Conservation (phyloP, 1,140 invertebrate genomes). For the Leptestheria dahalacensis region DNA sequence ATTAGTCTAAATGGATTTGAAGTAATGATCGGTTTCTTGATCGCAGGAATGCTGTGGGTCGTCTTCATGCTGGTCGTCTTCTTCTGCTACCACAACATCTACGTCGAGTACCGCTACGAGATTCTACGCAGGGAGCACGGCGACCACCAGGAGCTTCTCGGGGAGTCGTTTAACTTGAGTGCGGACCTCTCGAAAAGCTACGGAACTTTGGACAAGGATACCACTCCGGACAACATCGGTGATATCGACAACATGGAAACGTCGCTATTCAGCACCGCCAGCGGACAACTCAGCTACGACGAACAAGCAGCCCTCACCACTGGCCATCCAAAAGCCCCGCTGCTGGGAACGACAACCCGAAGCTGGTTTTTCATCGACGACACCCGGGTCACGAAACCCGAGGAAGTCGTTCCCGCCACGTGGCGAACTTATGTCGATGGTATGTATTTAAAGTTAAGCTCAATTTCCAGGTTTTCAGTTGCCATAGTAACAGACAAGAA, state of each 20-base stretch:
- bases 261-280: background rate
- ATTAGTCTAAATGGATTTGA: too few species aligned
- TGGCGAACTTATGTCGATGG: conserved; percentile 13
- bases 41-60: too few species aligned
- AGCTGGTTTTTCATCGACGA: conserved; percentile 15
- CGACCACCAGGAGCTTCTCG: background rate
- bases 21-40: too few species aligned
- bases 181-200: conserved; percentile 1
- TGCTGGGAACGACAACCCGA: conserved; percentile 7
- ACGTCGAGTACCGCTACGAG: conserved; percentile 14
- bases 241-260: too few species aligned
- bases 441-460: background rate
- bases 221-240: too few species aligned
- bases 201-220: background rate
- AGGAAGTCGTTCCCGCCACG: background rate
- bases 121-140: conserved; percentile 3
- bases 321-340: background rate
- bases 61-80: conserved; percentile 8
- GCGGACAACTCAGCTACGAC: background rate
- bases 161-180: conserved; percentile 2
- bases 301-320: background rate
- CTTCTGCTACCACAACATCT: conserved; percentile 8
- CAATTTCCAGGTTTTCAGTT: too few species aligned
- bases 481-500: too few species aligned
- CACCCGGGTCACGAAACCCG: background rate